Base-by-base conservation (phyloP, 2,113 vertebrate species). In the Vidua chalybeata region DNA sequence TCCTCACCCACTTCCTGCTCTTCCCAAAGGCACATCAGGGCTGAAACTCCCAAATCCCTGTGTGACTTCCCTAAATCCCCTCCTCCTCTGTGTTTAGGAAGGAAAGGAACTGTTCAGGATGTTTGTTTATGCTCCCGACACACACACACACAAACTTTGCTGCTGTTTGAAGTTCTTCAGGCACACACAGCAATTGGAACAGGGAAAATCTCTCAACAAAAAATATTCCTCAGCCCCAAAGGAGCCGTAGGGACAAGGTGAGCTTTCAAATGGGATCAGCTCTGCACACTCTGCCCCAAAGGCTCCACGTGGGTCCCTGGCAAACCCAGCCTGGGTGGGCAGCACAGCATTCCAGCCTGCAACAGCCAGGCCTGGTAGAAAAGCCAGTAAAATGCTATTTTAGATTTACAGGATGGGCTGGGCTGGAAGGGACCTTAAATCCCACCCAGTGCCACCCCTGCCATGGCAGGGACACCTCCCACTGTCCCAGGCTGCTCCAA, bases 321-420 rank as follows among this genome's bases (percentile, higher is more conserved):
- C 3, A 15, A n/a, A 3, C 0, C 10, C 74, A 75, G 39, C 30
- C 45, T 4, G 15, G 80, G 31, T 13, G 54, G 33, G n/a, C 49
- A 69, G 33, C 28, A 4, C 51, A 51, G 13, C 8, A 2, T 9
- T 22, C 45, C 76, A 66, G 24, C 30, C 61, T 39, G 6, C 4
- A 19, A 20, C 15, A 45, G n/a, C 77, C 81, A 51, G 2, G 14
- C 4, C 52, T 21, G 30, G 10, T 3, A 35, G 19, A 27, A 55
- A 82, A 58, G 11, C 24, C 59, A 80, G 8, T 1, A 19, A 21
- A 45, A 12, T 9, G 8, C 3, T 0, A 3, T 54, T 21, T 39
- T 0, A 30, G 15, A 46, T 8, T 8, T 39, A 26, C 54, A 61
- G 45, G 5, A 11, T n/a, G 69, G 64, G 13, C 1, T 77, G 63